Percentiles rank a stretch among this genome's conserved stretches.
These are phyloP conservation scores for Pseudoatta argentina DNA, from an alignment of 1,140 invertebrate species.

Conservation along the genomic window DNA sequence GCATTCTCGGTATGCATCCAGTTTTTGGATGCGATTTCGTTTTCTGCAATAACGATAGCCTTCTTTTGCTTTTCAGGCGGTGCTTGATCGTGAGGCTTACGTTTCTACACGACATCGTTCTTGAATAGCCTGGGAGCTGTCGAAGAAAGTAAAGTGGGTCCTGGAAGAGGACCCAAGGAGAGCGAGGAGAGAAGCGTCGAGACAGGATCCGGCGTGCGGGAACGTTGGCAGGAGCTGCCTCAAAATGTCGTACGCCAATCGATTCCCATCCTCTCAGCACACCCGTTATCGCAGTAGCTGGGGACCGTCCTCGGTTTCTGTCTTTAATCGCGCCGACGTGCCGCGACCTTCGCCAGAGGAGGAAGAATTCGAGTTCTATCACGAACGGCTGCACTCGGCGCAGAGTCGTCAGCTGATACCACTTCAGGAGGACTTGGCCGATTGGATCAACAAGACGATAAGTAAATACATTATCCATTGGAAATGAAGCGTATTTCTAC, in stretches of 20 bases:
- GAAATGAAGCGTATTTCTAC: neutral
- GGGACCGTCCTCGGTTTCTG: constrained; percentile 88
- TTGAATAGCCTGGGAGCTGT: constrained; percentile 28
- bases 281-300: constrained; percentile 89
- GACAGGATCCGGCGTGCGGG: constrained; percentile 29
- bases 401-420: constrained; percentile 93
- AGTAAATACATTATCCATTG: constrained; percentile 87
- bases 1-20: neutral
- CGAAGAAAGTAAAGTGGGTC: constrained; percentile 42
- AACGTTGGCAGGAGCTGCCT: constrained; percentile 22
- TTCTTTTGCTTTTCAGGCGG: constrained; percentile 45
- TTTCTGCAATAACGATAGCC: neutral
- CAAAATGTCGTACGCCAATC: constrained; percentile 88
- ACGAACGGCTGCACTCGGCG: constrained; percentile 91
- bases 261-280: constrained; percentile 88
- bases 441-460: constrained; percentile 94
- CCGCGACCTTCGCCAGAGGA: constrained; percentile 88
- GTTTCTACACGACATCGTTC: constrained; percentile 27
- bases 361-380: constrained; percentile 91
- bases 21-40: constrained; percentile 19
- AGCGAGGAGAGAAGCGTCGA: neutral
- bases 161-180: constrained; percentile 26
- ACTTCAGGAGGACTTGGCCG: constrained; percentile 94
- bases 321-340: constrained; percentile 87
- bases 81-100: constrained; percentile 65